Evolutionary conservation across 2,113 vertebrate species (phyloP).

Genomic region (Larimichthys crocea): DNA sequence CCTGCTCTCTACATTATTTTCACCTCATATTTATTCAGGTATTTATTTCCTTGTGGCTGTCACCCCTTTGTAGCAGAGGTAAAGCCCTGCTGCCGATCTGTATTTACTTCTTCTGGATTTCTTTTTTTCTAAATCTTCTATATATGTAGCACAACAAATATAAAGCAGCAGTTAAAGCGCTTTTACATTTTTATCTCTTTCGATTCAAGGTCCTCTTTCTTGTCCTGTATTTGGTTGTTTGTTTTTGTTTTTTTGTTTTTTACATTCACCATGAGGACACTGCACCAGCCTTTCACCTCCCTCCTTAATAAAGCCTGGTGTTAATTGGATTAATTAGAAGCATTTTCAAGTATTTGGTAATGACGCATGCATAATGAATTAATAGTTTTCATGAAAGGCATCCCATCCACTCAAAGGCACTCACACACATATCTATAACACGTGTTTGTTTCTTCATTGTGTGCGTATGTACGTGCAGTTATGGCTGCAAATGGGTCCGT

Average conservation of each 20-base stretch:
- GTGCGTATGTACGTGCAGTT: too few species aligned
- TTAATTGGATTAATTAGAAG: conserved; percentile 58
- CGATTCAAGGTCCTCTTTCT: background rate
- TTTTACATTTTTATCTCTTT: conserved; percentile 1
- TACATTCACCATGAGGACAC: background rate
- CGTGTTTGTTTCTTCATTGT: background rate
- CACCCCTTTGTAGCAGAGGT: conserved; percentile 6
- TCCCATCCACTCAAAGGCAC: background rate
- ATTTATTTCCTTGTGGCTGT: conserved; percentile 26
- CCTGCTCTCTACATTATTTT: conserved; percentile 46
- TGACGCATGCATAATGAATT: conserved; percentile 68
- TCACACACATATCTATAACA: background rate
- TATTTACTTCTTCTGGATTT: conserved; percentile 23
- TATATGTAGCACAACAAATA: background rate
- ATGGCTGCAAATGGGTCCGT: background rate
- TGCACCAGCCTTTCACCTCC: conserved; percentile 9
- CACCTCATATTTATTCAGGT: conserved; percentile 52
- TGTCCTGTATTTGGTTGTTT: background rate
- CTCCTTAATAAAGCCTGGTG: conserved; percentile 11
- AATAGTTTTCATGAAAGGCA: conserved; percentile 58
- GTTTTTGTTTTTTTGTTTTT: background rate
- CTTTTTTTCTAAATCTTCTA: background rate
- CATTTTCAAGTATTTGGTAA: conserved; percentile 64
- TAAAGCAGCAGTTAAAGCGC: background rate
- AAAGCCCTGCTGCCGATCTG: background rate